Conservation (phyloP, 2,113 vertebrate species). For the Mionectes macconnelli region DNA sequence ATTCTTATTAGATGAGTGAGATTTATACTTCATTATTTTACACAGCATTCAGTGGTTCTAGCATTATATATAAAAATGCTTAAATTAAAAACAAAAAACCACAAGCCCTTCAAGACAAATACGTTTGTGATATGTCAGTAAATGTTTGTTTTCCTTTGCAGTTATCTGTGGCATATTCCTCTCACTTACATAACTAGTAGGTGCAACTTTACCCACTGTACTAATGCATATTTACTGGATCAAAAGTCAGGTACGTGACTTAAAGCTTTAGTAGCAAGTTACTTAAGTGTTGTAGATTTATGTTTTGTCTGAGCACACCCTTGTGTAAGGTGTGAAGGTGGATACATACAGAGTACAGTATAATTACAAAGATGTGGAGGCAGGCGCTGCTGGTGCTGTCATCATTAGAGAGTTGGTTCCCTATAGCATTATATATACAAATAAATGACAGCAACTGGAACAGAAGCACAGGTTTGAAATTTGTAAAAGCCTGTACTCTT, state of each 20-base stretch:
- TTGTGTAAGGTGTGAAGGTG: not conserved
- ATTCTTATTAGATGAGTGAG: not conserved
- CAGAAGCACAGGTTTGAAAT: not conserved
- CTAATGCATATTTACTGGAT: conserved; percentile 76
- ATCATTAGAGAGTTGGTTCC: not conserved
- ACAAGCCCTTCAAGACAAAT: not conserved
- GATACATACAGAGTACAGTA: rapidly evolving
- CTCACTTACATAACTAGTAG: conserved; percentile 84
- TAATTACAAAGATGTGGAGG: not conserved
- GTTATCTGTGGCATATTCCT: conserved; percentile 89
- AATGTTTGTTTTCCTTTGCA: conserved; percentile 54
- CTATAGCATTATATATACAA: not conserved
- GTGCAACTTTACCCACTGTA: conserved; percentile 75
- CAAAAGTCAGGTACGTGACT: conserved; percentile 80
- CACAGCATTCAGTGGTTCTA: not conserved
- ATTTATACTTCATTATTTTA: not conserved
- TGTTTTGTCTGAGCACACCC: not conserved
- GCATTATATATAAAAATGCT: not conserved
- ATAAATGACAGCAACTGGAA: not conserved
- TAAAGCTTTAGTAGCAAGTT: not conserved
- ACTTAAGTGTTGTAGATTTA: not conserved
- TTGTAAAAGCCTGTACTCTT: not conserved
- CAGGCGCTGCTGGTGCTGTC: not conserved
- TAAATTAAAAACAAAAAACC: not conserved
- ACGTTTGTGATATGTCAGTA: not conserved